Percentiles rank a stretch among this genome's conserved stretches.
phyloP scores from a whole-genome alignment of 2,113 vertebrate species.

The Mesitornis unicolor region DNA sequence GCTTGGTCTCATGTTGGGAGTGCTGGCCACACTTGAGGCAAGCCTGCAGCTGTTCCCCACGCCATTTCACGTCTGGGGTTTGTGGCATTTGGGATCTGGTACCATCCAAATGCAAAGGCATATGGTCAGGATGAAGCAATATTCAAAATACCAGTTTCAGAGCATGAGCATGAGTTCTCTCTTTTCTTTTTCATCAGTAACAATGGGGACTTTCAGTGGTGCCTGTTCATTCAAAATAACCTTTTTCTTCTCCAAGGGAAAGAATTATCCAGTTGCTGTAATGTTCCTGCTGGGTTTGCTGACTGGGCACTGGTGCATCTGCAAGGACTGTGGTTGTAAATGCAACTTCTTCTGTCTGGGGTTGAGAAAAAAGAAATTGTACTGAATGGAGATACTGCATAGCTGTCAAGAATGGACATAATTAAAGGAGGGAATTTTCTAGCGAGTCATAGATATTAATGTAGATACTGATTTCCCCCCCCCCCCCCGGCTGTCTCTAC shows the following conservation, averaged over 20 bases:
- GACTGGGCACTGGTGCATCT: neutral
- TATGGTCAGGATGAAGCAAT: neutral
- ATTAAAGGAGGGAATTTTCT: neutral
- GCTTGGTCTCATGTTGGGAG: neutral
- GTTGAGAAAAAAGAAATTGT: neutral
- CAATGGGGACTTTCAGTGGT: neutral
- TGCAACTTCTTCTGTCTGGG: neutral
- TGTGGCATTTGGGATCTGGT: neutral
- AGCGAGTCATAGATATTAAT: neutral
- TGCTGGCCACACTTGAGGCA: neutral
- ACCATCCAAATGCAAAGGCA: neutral
- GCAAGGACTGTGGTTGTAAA: neutral
- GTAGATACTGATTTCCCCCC: neutral
- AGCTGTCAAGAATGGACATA: neutral
- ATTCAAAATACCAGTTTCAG: neutral
- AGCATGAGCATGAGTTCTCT: neutral
- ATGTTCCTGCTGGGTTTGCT: neutral
- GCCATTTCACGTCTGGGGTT: neutral
- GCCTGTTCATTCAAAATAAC: neutral
- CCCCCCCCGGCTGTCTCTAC: neutral
- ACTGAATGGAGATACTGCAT: neutral
- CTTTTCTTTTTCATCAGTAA: neutral
- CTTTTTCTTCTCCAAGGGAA: neutral
- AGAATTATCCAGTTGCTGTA: neutral
- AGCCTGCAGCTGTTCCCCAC: neutral